Evolutionary conservation across 2,797 vertebrate species (phyloP), one percentile per base, ranked within the genome.

Genomic region (Alosa sapidissima): DNA sequence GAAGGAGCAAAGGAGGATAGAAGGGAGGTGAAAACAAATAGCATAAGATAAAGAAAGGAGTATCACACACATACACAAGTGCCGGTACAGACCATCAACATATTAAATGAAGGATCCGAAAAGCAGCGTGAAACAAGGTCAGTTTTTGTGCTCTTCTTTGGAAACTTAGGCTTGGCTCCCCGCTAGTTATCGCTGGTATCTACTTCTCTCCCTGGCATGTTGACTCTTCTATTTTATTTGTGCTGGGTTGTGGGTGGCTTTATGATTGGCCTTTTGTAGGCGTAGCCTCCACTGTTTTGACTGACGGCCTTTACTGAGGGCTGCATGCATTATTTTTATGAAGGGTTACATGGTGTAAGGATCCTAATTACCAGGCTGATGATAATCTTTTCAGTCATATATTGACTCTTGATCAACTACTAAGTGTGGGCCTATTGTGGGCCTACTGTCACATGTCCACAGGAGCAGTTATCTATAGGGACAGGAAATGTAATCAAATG

Each of bases 221-320:
- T 2, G 9, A 16, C 2, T 28, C 33, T 75, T 13, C 13, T 13
- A 13, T 78, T 78, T 72, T 47, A 78, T 78, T 78, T 78, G 14
- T 78, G 72, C 72, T 21, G 36, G 36, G 6, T 14, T 47, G 72
- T 78, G 72, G 72, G 72, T 78, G 41, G 72, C 6, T 47, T 47
- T 47, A 41, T 78, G 72, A 78, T 78, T 78, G 65, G 65, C 13
- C 21, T 41, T 3, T 78, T 47, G 72, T 78, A 78, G 72, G 36
- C 72, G 14, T 78, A 45, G 16, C 36, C 72, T 78, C 41, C 41
- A 19, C 41, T 78, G 41, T 47, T 78, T 45, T 78, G 72, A 78
- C 72, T 47, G 72, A 78, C 41, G 6, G 72, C 16, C 19, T 78
- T 16, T 19, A 5, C 33, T 36, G 68, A 75, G 68, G 68, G 41